Conservation (phyloP, 2,113 vertebrate species). For the Gyps fulvus region DNA sequence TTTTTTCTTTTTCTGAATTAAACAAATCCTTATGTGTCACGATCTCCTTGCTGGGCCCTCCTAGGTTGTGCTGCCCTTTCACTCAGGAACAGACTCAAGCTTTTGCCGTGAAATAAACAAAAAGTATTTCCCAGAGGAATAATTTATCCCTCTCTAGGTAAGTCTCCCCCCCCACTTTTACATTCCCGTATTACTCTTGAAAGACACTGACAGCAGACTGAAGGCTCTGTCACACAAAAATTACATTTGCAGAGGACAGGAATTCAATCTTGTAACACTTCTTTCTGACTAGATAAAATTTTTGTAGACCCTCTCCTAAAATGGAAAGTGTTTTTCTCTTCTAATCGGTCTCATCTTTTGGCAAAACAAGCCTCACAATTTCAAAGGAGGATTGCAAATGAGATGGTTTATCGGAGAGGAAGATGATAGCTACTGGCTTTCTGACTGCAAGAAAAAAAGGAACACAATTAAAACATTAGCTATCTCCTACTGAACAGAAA, state of each 20-base stretch:
- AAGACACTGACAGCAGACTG: constrained; percentile 34
- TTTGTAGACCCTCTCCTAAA: not conserved
- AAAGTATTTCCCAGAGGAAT: not conserved
- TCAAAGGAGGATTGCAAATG: not conserved
- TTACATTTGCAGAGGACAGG: not conserved
- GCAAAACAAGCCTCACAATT: not conserved
- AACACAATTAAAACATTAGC: not conserved
- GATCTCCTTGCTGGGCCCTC: not conserved
- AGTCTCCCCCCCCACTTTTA: not conserved
- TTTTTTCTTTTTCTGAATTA: not conserved
- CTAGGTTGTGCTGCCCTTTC: not conserved
- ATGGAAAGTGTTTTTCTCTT: not conserved
- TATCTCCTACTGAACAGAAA: not conserved
- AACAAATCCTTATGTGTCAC: not conserved
- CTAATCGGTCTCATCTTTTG: not conserved
- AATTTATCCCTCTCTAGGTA: not conserved
- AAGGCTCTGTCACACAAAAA: constrained; percentile 38
- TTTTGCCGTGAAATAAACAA: constrained; percentile 8
- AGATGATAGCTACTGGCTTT: not conserved
- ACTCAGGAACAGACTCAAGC: not conserved
- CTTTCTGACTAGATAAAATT: not conserved
- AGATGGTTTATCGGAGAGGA: not conserved
- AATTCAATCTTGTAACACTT: constrained; percentile 35
- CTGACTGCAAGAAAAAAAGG: not conserved
- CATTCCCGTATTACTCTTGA: not conserved